Evolutionary conservation across 2,888 invertebrate genomes (phyloP).

Genomic region (Osedax frankpressi): DNA sequence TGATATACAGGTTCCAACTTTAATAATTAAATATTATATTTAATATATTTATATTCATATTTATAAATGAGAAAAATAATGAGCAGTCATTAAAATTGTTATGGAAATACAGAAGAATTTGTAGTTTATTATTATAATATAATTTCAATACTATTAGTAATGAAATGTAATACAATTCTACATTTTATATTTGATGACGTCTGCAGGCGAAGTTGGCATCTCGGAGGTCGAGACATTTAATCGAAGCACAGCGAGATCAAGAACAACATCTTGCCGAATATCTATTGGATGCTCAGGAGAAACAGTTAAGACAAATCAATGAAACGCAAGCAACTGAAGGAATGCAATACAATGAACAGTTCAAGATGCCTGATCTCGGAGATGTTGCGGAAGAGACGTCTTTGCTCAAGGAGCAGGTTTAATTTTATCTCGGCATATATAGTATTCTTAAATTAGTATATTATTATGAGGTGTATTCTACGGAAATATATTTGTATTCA

Average conservation of each 20-base stretch:
- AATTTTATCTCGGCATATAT: too few species aligned
- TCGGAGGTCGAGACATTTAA: slow-evolving; percentile 30
- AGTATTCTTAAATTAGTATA: too few species aligned
- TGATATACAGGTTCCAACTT: slow-evolving; percentile 38
- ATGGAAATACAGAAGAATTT: too few species aligned
- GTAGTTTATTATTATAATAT: too few species aligned
- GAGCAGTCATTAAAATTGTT: too few species aligned
- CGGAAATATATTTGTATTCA: background rate
- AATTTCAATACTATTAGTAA: too few species aligned
- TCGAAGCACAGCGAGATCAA: slow-evolving; percentile 31
- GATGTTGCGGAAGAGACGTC: slow-evolving; percentile 35
- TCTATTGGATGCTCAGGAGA: slow-evolving; percentile 34
- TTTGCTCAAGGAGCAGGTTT: slow-evolving; percentile 38
- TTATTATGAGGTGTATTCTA: too few species aligned
- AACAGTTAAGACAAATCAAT: slow-evolving; percentile 32
- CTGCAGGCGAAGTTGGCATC: slow-evolving; percentile 37
- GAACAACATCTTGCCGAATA: slow-evolving; percentile 37
- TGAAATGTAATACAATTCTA: too few species aligned
- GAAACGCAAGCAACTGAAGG: slow-evolving; percentile 25
- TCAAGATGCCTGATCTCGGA: slow-evolving; percentile 31
- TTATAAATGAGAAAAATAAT: too few species aligned
- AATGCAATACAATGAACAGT: slow-evolving; percentile 26
- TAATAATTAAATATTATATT: too few species aligned
- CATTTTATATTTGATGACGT: too few species aligned
- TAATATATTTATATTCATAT: too few species aligned